Base-by-base conservation (phyloP, 30 jellyfish, hydroid and myxozoan genomes). In the Rhopilema esculentum region DNA sequence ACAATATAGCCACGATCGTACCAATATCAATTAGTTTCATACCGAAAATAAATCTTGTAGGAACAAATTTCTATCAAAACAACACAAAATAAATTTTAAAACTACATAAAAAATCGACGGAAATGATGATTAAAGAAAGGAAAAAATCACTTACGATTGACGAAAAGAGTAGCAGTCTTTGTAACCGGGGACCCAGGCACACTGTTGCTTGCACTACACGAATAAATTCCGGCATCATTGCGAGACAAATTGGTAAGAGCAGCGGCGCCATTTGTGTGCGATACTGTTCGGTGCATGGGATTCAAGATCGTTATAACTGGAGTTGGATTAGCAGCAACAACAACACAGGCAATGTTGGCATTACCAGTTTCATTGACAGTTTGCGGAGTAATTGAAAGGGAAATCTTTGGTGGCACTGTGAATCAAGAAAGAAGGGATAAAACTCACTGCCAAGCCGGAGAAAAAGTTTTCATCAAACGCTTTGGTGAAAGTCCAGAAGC, bases 251-350 rank as follows among this genome's bases (percentile, higher is more conserved):
- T 61, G 24, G 68, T 20, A 64, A 85, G 76, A 6, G 69, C 29
- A 20, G 71, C 76, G 1, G 66, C 4, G 1, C 92, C 92, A 31
- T 27, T 64, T 2, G 51, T 49, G 49, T 63, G 78, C 1, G 74
- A 6, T 21, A 85, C 20, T 7, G 0, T 27, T 32, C 26, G 22
- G 27, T 75, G 63, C 6, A 26, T 51, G 0, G 94, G 94, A 30
- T n/a, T n/a, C 17, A n/a, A 20, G 21, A 78, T 4, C 1, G 94
- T 61, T 1, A 85, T 40, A 9, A 32, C 53, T 8, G 94, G 72
- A 50, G 88, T 28, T 22, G 94, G 94, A 51, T 75, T 85, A 48
- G 94, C 88, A 15, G 84, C 83, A 18, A 49, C 18, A 20, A 85
- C 89, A 31, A 51, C 78, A 31, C 94, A 85, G 51, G 72, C 33